Evolutionary conservation across 2,797 vertebrate genomes (phyloP).

Genomic region (Tragopan temminckii): DNA sequence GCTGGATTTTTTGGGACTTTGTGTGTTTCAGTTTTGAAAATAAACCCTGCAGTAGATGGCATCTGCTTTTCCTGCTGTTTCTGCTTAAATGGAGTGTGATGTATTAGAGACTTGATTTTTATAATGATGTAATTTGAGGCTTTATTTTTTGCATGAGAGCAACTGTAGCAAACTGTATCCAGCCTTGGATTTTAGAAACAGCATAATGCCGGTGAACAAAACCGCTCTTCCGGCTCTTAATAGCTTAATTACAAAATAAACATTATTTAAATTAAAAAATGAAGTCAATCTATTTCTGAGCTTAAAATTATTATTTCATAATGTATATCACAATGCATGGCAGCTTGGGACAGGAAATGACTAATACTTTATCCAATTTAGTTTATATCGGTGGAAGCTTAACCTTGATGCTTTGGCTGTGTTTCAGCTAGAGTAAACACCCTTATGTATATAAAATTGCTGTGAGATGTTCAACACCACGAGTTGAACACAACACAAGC

Average conservation of each 20-base stretch:
- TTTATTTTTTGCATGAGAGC: background rate
- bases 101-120: background rate
- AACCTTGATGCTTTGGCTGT: conserved; percentile 41
- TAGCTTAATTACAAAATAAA: conserved; percentile 46
- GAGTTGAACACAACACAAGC: background rate
- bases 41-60: background rate
- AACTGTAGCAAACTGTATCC: background rate
- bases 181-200: background rate
- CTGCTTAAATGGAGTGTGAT: background rate
- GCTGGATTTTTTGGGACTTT: background rate
- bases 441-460: conserved; percentile 11
- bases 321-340: conserved; percentile 12
- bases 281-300: conserved; percentile 13
- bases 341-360: conserved; percentile 45
- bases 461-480: background rate
- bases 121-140: background rate
- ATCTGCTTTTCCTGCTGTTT: background rate
- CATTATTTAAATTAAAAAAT: conserved; percentile 55
- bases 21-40: background rate
- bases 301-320: conserved; percentile 46
- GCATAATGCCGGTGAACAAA: fast-evolving
- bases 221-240: background rate
- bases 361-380: conserved; percentile 55
- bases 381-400: conserved; percentile 55
- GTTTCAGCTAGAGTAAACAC: conserved; percentile 25